phyloP scores from a whole-genome alignment of 2,797 vertebrate genomes.

The Micrastur ruficollis region DNA sequence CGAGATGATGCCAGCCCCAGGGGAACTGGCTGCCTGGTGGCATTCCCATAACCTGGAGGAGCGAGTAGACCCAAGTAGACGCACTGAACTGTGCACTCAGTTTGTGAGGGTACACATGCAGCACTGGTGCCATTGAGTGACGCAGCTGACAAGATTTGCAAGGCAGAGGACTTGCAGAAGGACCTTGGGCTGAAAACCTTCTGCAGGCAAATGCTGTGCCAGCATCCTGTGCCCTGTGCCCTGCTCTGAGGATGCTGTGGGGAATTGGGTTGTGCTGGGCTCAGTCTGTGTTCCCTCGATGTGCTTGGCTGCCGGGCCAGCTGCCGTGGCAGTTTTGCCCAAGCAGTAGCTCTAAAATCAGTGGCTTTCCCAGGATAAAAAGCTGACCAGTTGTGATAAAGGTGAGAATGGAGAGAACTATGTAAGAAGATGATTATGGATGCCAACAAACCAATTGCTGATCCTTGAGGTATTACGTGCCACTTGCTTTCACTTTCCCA shows the following conservation, averaged over 20 bases:
- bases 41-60: neutral
- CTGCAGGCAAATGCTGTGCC: neutral
- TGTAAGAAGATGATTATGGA: neutral
- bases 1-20: accelerated
- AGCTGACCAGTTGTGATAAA: neutral
- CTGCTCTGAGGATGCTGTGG: neutral
- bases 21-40: neutral
- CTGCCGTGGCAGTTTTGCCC: neutral
- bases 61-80: neutral
- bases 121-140: accelerated
- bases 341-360: neutral
- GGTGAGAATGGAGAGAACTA: neutral
- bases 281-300: neutral
- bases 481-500: neutral
- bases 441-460: neutral
- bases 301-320: too few relatives aligned
- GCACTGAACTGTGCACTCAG: neutral
- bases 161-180: neutral
- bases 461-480: neutral
- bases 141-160: neutral
- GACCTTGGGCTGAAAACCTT: neutral
- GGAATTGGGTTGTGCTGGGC: neutral
- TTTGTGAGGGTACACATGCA: neutral
- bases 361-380: neutral
- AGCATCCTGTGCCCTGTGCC: neutral